phyloP scores from a whole-genome alignment of 2,113 vertebrate genomes.

The Meriones unguiculatus region DNA sequence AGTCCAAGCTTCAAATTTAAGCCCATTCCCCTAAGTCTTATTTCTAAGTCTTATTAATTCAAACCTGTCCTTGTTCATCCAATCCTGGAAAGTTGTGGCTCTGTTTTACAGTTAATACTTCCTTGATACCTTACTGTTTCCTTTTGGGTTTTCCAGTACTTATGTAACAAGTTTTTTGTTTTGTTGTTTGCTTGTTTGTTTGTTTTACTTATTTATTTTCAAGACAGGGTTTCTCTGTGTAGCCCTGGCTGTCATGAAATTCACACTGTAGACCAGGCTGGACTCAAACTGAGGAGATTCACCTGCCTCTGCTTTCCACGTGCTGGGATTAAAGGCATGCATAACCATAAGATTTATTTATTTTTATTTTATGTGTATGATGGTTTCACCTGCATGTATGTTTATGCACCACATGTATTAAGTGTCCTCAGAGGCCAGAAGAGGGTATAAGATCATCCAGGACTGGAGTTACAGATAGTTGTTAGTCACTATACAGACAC shows the following conservation, averaged over 20 bases:
- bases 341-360: background rate
- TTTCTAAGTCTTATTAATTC: background rate
- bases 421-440: background rate
- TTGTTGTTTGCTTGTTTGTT: no score
- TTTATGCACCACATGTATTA: background rate
- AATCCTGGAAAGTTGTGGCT: background rate
- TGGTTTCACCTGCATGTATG: background rate
- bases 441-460: no score
- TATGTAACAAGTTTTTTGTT: background rate
- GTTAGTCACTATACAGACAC: background rate
- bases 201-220: no score
- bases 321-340: no score
- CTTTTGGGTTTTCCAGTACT: conserved; percentile 10
- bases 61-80: background rate
- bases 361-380: background rate
- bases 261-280: background rate
- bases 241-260: background rate
- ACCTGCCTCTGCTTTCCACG: background rate
- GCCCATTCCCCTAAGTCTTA: background rate
- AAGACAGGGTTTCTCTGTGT: background rate
- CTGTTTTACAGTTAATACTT: background rate
- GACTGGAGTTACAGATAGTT: background rate
- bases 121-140: background rate
- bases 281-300: background rate
- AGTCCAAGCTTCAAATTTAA: conserved; percentile 1